Evolutionary conservation across 2,113 vertebrate genomes (phyloP), one percentile per base, ranked within the genome.

Genomic region (Tautogolabrus adspersus): DNA sequence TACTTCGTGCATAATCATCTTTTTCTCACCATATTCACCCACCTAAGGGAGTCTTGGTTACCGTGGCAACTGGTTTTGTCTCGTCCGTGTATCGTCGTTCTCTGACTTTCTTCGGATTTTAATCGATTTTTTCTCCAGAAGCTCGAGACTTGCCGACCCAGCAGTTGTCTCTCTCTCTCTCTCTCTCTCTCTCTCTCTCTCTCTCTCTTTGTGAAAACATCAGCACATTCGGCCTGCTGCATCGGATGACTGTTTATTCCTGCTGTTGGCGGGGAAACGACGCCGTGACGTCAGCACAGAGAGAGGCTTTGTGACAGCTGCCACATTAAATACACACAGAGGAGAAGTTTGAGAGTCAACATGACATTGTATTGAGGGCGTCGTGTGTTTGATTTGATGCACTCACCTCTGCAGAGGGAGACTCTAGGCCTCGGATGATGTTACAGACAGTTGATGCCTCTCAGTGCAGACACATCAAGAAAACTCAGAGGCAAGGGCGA

Each of bases 121-220:
- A 77, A 92, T 91, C 60, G 61, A 91, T 91, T 91, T 84, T 42
- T 42, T 42, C 30, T 78, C 74, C 83, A 71, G 79, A 65, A 56
- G 79, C 84, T 67, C 75, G 60, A 86, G 81, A 89, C 62, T 89
- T 89, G 91, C 83, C 42, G 71, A 91, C 57, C 70, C 79, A 88
- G 87, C 87, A 84, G 85, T 88, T 83, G 64, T 74, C 77, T 80
- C 57, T 34, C 30, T 34, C 5, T 34, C 30, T 34, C 30, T 34
- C 30, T 34, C 5, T 34, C 30, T 34, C 30, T 34, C 30, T 34
- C 30, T 34, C 30, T 34, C 30, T 34, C 30, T 26, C 26, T 26
- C 26, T 26, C 26, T 26, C 26, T 66, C 69, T 84, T 84, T 88
- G 72, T 85, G 82, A 52, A 79, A 85, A 79, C 85, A 77, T 90